phyloP scores from a whole-genome alignment of 2,888 invertebrate species.

The Schrankia costaestrigalis region DNA sequence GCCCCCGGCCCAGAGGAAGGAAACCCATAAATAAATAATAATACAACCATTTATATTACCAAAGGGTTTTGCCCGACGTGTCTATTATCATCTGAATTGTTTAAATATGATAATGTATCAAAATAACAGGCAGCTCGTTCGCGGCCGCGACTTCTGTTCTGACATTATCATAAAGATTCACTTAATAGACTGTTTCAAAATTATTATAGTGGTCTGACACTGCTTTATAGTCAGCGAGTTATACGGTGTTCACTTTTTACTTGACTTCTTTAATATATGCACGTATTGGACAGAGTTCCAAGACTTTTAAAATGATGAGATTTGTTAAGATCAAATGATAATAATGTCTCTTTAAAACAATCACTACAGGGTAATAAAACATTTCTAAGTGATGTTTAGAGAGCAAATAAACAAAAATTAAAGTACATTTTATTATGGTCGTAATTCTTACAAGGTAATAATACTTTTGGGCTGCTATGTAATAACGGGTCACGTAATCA shows the following conservation, averaged over 20 bases:
- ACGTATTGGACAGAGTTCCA: slow-evolving; percentile 43
- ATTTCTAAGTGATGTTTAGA: slow-evolving; percentile 45
- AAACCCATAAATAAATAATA: slow-evolving; percentile 81
- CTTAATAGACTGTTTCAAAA: slow-evolving; percentile 78
- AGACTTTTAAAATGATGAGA: slow-evolving; percentile 27
- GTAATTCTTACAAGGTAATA: slow-evolving; percentile 46
- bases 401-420: slow-evolving; percentile 46
- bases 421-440: slow-evolving; percentile 44
- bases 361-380: slow-evolving; percentile 37
- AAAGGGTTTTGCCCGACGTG: slow-evolving; percentile 79
- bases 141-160: slow-evolving; percentile 76
- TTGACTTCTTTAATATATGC: slow-evolving; percentile 47
- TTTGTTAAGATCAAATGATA: slow-evolving; percentile 22
- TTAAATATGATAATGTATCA: slow-evolving; percentile 81
- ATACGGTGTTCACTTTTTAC: slow-evolving; percentile 58
- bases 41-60: slow-evolving; percentile 80
- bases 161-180: slow-evolving; percentile 78
- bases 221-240: slow-evolving; percentile 64
- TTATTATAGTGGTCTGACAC: slow-evolving; percentile 73
- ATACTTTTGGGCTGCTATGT: slow-evolving; percentile 45
- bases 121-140: slow-evolving; percentile 75
- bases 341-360: slow-evolving; percentile 20
- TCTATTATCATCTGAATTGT: slow-evolving; percentile 81
- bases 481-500: slow-evolving; percentile 59
- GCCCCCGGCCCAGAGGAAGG: slow-evolving; percentile 75